Evolutionary conservation across 2,888 invertebrate species (phyloP), one percentile per base, ranked within the genome.

Genomic region (Oscheius onirici): DNA sequence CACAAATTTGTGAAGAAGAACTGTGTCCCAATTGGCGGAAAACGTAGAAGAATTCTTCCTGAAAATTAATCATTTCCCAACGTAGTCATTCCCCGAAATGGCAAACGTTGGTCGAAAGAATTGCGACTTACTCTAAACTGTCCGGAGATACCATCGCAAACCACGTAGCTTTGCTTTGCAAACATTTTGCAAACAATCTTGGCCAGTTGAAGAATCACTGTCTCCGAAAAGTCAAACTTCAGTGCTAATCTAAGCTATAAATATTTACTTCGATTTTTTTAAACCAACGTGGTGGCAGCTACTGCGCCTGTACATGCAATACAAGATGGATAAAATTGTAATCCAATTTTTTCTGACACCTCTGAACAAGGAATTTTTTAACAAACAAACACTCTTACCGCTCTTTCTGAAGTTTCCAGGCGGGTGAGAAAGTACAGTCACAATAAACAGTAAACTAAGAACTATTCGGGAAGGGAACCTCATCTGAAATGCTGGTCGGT

Each of bases 1-100:
- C 86, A 54, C 86, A 86, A 13, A 86, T 77, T 71, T 83, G 80
- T 17, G 74, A 71, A 0, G 86, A 84, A 10, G 76, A 72, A 17
- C 69, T 55, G n/a, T 44, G 49, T 10, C 76, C 76, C 2, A 86
- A 70, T 43, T 78, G 76, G 8, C 82, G 80, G 58, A 86, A 78
- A 5, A 86, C 86, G 72, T 86, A 86, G 72, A 86, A 78, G 68
- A 86, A 84, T 52, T 83, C 79, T 13, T 83, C 86, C 85, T 86
- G 60, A 49, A 84, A 73, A 40, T n/a, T n/a, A n/a, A n/a, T n/a
- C n/a, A n/a, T n/a, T n/a, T n/a, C n/a, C n/a, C n/a, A n/a, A n/a
- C n/a, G n/a, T n/a, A n/a, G n/a, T n/a, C n/a, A n/a, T n/a, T n/a
- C n/a, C n/a, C n/a, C n/a, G n/a, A n/a, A n/a, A n/a, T n/a, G n/a